Base-by-base conservation (phyloP, 2,888 invertebrate species). In the Chelonus formosanus region DNA sequence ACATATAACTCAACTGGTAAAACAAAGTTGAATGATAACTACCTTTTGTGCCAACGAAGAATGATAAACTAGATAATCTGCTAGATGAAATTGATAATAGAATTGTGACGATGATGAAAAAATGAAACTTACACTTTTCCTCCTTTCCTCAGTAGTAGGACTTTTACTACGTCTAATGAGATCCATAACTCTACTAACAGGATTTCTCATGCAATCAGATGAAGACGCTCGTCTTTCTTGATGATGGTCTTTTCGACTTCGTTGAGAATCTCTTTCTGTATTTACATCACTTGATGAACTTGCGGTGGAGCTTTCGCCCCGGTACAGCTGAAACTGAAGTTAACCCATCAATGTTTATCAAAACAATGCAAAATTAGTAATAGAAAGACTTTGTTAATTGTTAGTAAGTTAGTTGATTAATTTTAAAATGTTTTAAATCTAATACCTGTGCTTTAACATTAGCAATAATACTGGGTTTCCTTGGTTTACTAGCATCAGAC, bases 101-200 rank as follows among this genome's bases (percentile, higher is more conserved):
- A 20, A 2, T 20, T 20, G 1, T 1, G 20, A 20, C 20, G 20
- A 20, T 20, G 20, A 20, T 20, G 20, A 20, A 20, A 1, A 56
- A 55, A 31, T 50, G 40, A 57, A 35, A 87, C 89, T 88, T 81
- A 91, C 91, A 86, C 90, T 90, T 87, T 90, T 90, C 70, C 90
- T 85, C 79, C 90, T 90, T 74, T 91, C 91, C 69, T 91, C 91
- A 50, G 89, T 88, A 57, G 89, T 88, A 63, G 90, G 89, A 75
- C 89, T 90, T 83, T 91, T 91, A 67, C 91, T 90, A 73, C 92
- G 87, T 67, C 95, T 89, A 85, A 96, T 95, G 80, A 95, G 91
- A 84, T 96, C 95, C 90, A 95, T 95, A 58, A 96, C 94, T 87
- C 95, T 95, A 71, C 93, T 92, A 87, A 96, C 94, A 3, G 95